These are phyloP conservation scores for Natator depressus DNA, from an alignment of 2,113 vertebrate genomes.

Conservation along the genomic window DNA sequence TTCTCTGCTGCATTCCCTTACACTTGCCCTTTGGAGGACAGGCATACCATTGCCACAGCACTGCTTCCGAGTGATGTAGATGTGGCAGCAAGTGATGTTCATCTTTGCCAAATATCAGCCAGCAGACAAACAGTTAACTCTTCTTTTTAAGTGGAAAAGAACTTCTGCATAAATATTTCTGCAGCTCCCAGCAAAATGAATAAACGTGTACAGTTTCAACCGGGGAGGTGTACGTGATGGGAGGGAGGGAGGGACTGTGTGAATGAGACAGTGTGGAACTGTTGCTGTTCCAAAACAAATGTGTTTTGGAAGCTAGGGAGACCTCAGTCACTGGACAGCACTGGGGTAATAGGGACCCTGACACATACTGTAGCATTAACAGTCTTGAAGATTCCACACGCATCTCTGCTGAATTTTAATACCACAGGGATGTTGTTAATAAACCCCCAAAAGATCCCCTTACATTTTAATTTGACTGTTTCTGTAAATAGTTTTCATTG, in stretches of 20 bases:
- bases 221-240: background rate
- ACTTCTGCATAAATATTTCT: constrained; percentile 35
- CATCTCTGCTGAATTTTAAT: background rate
- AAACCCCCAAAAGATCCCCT: background rate
- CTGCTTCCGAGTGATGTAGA: background rate
- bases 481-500: background rate
- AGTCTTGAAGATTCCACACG: background rate
- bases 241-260: background rate
- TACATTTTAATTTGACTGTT: background rate
- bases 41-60: background rate
- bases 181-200: background rate
- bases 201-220: background rate
- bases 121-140: constrained; percentile 12
- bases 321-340: background rate
- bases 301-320: background rate
- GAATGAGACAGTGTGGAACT: background rate
- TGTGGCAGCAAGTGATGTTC: background rate
- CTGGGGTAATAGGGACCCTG: background rate
- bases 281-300: background rate
- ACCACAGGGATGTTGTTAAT: background rate
- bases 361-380: background rate
- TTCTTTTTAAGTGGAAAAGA: constrained; percentile 39
- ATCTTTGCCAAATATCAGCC: background rate
- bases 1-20: background rate
- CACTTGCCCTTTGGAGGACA: background rate